These are phyloP conservation scores for Erebia ligea DNA, from an alignment of 2,888 invertebrate genomes.

Conservation along the genomic window DNA sequence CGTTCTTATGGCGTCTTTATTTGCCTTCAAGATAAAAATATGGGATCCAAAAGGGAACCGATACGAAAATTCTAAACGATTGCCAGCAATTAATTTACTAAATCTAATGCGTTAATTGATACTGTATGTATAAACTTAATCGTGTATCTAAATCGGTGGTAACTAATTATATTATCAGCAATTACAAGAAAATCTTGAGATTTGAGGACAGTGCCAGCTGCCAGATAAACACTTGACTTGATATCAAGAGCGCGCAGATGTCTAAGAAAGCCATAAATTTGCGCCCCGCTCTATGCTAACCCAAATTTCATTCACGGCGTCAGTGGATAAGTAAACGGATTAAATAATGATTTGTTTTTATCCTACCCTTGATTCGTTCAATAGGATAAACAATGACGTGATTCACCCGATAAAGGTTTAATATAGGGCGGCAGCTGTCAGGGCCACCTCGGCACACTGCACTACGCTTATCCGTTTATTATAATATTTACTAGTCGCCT, in stretches of 20 bases:
- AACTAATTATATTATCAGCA: constrained; percentile 29
- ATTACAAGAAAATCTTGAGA: constrained; percentile 33
- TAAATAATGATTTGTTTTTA: constrained; percentile 12
- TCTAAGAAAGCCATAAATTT: constrained; percentile 27
- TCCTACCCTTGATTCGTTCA: constrained; percentile 1
- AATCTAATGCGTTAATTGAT: not conserved
- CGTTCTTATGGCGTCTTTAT: constrained; percentile 97
- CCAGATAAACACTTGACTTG: constrained; percentile 60
- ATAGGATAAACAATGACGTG: constrained; percentile 41
- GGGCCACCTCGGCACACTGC: constrained; percentile 81
- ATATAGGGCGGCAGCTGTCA: constrained; percentile 61
- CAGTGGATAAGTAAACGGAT: constrained; percentile 1
- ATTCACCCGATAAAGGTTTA: constrained; percentile 50
- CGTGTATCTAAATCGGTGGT: constrained; percentile 7
- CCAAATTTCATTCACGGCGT: constrained; percentile 25
- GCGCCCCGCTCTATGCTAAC: constrained; percentile 11
- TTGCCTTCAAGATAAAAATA: constrained; percentile 92
- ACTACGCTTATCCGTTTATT: constrained; percentile 81
- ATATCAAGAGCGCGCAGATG: constrained; percentile 45
- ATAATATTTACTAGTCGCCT: constrained; percentile 84
- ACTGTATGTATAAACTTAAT: constrained; percentile 1
- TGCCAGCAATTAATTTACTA: not conserved
- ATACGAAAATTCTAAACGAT: not conserved
- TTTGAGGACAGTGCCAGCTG: constrained; percentile 51
- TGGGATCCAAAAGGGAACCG: constrained; percentile 23